Percentiles rank a stretch among this genome's conserved stretches.
Conservation (phyloP, 2,797 vertebrate genomes). For the Orientallactaga sibirica region DNA sequence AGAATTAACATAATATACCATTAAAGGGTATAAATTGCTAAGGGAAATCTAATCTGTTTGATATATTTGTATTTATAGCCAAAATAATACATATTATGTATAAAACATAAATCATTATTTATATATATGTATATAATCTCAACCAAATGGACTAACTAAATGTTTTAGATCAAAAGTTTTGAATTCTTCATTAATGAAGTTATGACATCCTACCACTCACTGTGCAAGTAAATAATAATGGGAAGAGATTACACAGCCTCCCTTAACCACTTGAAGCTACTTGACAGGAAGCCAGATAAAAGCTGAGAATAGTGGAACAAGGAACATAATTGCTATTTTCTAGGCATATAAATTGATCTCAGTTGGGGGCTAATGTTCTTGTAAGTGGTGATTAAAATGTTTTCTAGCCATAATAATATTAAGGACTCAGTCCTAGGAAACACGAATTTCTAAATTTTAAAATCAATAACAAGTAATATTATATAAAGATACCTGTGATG, state of each 20-base stretch:
- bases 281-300: slow-evolving; percentile 31
- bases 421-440: background rate
- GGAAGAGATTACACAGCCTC: background rate
- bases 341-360: background rate
- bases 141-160: background rate
- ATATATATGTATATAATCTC: background rate
- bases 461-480: slow-evolving; percentile 35
- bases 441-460: slow-evolving; percentile 5
- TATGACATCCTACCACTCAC: background rate
- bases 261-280: background rate
- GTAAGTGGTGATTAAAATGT: background rate
- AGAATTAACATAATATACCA: background rate
- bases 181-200: background rate
- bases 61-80: background rate
- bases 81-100: too few relatives aligned
- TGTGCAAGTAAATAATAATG: background rate
- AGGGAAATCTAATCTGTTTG: background rate
- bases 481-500: background rate
- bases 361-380: background rate
- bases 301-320: background rate
- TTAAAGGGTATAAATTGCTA: background rate
- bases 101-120: background rate
- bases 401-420: slow-evolving; percentile 27
- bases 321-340: background rate
- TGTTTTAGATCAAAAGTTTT: background rate